Percentiles rank a stretch among this genome's conserved stretches.
Evolutionary conservation across 2,113 vertebrate species (phyloP).

Genomic region (Aviceda subcristata): DNA sequence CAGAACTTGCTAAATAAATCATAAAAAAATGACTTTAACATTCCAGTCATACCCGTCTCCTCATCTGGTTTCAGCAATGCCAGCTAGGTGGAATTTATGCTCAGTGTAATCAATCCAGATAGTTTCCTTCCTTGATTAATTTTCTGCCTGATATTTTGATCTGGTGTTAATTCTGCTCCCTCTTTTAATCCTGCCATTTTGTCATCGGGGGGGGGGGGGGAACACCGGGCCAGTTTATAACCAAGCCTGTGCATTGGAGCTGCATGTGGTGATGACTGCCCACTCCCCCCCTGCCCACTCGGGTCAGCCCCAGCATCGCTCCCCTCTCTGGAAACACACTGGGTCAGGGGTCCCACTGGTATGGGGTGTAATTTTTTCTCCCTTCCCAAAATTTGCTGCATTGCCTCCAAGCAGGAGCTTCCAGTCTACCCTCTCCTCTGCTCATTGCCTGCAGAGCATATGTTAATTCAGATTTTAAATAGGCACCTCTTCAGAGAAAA

Average conservation of each 20-base stretch:
- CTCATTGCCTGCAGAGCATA: accelerated
- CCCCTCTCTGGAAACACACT: background rate
- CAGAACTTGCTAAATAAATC: background rate
- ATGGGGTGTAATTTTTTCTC: background rate
- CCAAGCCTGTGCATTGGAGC: background rate
- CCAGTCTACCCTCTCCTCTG: background rate
- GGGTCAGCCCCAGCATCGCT: background rate
- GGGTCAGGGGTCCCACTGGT: background rate
- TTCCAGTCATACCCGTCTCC: background rate
- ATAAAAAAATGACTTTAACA: background rate
- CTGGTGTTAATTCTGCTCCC: background rate
- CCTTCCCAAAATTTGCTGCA: background rate
- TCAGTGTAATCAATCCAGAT: background rate
- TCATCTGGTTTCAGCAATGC: background rate
- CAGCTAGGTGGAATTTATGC: background rate
- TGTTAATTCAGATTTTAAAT: background rate
- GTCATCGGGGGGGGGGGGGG: accelerated
- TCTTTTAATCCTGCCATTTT: background rate
- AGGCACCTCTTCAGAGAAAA: background rate
- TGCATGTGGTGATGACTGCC: accelerated
- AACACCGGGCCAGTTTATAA: background rate
- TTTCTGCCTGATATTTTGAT: background rate
- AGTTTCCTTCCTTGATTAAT: slow-evolving; percentile 6
- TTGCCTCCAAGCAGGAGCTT: background rate
- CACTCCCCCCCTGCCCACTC: background rate